These are phyloP conservation scores for Trachelus troglodyta DNA, from an alignment of 2,888 invertebrate species.

Conservation along the genomic window DNA sequence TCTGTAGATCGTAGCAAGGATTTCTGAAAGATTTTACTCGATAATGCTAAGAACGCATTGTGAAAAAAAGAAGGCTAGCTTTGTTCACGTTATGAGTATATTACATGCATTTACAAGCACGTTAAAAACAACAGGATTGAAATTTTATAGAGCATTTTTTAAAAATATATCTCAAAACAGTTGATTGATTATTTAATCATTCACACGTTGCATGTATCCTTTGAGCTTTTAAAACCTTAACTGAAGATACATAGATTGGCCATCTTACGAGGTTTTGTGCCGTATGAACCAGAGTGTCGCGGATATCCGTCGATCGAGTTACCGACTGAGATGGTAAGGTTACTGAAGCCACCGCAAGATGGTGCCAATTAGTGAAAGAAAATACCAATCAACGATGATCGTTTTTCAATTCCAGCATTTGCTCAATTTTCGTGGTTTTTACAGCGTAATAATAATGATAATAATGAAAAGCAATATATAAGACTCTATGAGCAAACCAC, in stretches of 20 bases:
- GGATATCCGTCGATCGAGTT: neutral
- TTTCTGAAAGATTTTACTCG: too few species aligned
- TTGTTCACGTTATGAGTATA: too few species aligned
- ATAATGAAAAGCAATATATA: neutral
- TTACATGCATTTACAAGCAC: too few species aligned
- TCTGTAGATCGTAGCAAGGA: too few species aligned
- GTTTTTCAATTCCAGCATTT: neutral
- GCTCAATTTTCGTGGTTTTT: neutral
- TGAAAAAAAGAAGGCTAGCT: too few species aligned
- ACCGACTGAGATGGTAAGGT: neutral
- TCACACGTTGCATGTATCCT: neutral
- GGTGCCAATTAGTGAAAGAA: too few species aligned
- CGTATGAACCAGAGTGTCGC: neutral
- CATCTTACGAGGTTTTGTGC: too few species aligned
- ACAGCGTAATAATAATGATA: too few species aligned
- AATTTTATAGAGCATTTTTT: neutral
- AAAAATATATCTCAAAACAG: neutral
- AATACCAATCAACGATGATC: neutral
- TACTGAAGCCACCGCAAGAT: neutral
- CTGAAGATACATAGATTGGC: neutral
- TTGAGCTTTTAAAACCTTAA: neutral
- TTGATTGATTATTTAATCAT: too few species aligned
- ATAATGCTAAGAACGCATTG: too few species aligned
- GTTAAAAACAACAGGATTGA: neutral
- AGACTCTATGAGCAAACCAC: neutral